These are phyloP conservation scores for Chiloscyllium plagiosum DNA, from an alignment of 2,113 vertebrate genomes.

Conservation along the genomic window DNA sequence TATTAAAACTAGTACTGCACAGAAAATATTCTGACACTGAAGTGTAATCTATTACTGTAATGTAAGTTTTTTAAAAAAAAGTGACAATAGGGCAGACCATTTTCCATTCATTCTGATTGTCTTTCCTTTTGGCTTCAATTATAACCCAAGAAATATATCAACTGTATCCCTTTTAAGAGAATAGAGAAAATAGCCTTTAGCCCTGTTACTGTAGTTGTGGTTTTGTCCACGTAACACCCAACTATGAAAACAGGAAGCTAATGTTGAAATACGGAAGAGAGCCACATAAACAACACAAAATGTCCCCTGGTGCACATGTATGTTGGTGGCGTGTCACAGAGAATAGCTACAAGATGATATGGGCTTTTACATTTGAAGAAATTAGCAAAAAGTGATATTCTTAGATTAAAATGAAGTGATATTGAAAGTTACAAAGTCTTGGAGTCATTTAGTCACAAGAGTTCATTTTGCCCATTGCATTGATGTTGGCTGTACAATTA, in stretches of 20 bases:
- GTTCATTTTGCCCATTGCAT: not conserved
- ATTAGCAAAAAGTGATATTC: not conserved
- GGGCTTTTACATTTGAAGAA: not conserved
- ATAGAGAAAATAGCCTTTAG: constrained; percentile 1
- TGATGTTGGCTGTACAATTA: not conserved
- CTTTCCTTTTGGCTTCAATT: not conserved
- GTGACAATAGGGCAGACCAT: not conserved
- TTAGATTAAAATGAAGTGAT: not conserved
- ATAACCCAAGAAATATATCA: not conserved
- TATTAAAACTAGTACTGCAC: not conserved
- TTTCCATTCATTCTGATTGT: not conserved
- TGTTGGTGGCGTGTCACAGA: not conserved
- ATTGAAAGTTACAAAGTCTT: no score
- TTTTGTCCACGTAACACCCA: no score
- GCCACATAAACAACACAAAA: not conserved
- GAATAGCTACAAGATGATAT: not conserved
- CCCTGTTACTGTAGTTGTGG: not conserved
- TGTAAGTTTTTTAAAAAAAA: not conserved
- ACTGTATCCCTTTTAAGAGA: not conserved
- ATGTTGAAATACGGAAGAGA: not conserved
- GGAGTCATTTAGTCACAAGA: not conserved
- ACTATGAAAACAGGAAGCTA: not conserved
- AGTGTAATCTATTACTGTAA: not conserved
- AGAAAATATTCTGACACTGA: not conserved
- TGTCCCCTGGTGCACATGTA: not conserved